Base-by-base conservation (phyloP, 2,888 invertebrate genomes). In the Trimorus sp. region DNA sequence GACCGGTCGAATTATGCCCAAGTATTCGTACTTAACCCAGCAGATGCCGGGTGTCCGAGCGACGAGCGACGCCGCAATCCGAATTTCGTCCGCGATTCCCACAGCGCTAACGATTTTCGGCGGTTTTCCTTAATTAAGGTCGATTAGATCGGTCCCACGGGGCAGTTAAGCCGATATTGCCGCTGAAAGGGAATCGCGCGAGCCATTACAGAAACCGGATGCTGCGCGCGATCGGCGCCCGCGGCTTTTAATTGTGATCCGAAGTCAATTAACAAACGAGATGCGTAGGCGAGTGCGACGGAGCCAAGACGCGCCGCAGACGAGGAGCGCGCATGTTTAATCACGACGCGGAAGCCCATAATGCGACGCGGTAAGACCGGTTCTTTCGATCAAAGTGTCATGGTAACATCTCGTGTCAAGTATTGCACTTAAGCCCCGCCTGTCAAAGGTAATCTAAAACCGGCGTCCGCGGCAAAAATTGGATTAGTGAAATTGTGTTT, bases 241-340 rank as follows among this genome's bases (percentile, higher is more conserved):
- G 49, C 75, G 48, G 62, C 60, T 82, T 84, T 83, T 84, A 86
- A 85, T 85, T 84, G 84, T 84, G 83, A 87, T 87, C 85, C 82
- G 75, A 78, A 86, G 85, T 83, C 85, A 86, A 88, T 89, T 87
- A 88, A 86, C 85, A 85, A 86, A 86, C 85, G 79, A 83, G 84
- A 71, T 84, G 84, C 84, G 83, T 86, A 83, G 83, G 76, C 82
- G 83, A 79, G 48, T 40, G 69, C 14, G 63, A 60, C 37, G 37
- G 26, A 3, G 15, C 4, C 7, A 15, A n/a, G n/a, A 56, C 36
- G 37, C 7, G 5, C n/a, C 26, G 36, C 1, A 15, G 58, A 38
- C 7, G 48, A 14, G 65, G 48, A 54, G 51, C 26, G 59, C 37
- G 62, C 78, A 79, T 68, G 79, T 71, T 83, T 73, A 79, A 80